Base-by-base conservation (phyloP, 2,888 invertebrate species). In the Camponotus fellah region DNA sequence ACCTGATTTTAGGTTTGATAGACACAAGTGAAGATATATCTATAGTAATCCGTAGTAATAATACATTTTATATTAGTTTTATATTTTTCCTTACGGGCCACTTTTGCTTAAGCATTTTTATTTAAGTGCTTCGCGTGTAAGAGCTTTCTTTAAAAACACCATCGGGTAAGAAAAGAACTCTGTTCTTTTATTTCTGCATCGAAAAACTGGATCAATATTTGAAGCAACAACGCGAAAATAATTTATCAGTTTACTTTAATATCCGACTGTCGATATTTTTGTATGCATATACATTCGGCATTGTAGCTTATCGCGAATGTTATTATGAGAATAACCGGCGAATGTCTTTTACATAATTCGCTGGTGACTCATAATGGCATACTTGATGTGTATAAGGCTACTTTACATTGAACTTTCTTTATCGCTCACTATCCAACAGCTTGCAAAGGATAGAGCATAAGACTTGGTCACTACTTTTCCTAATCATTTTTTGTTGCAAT, bases 301-400 rank as follows among this genome's bases (percentile, higher is more conserved):
- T 76, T 49, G 58, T 53, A 37, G 21, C 66, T 76, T 82, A 68
- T 64, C 58, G 32, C 17, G 17, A 10, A 9, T 58, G 26, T 77
- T 66, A 53, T 79, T 76, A 71, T 66, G 71, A 65, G 43, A 56
- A 34, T 68, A 49, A 65, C 14, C 40, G 12, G 21, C 53, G 66
- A 82, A 69, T 84, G 79, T 53, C 62, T 72, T 77, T 83, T 77
- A 64, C 83, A 65, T 81, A 74, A 83, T 68, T 86, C 32, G 53
- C 14, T 34, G 77, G 53, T 86, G 87, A 86, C 66, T 87, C 87
- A 87, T 72, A 72, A 49, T 34, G 17, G 43, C 68, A 49, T 72
- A 53, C 64, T 65, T 49, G 32, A 60, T 32, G 62, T 49, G 43
- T 60, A 3, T 60, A 79, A 26, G 12, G 21, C 26, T 46, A 12